Evolutionary conservation across 2,888 invertebrate species (phyloP), one percentile per base, ranked within the genome.

Genomic region (Calameuta pallipes): DNA sequence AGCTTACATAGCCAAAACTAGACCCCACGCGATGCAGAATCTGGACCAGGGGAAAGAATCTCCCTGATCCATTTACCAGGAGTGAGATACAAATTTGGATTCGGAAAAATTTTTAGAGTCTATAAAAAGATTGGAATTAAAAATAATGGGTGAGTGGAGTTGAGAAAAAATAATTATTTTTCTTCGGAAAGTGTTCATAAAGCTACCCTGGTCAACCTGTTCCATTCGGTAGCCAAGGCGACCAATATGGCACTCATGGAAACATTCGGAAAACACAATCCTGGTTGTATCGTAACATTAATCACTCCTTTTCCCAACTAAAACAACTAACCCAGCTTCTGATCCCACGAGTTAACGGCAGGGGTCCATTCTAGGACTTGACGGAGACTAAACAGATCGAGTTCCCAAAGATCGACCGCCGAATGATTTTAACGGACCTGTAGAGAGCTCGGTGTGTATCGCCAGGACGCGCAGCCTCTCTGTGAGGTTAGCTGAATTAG

Each of bases 381-480:
- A 77, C 83, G 82, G 82, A 88, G 88, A 88, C 87, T 86, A 89
- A 90, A 89, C 88, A 88, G 86, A 90, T 90, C 89, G 84, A 84
- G 84, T 90, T 87, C 90, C 82, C 78, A 86, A 88, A 88, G 89
- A 84, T 86, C 83, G 81, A 70, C 86, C 88, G 88, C 81, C 84
- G 80, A 86, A 85, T 84, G 84, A 87, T 88, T 87, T 87, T 84
- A 85, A 87, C 85, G 86, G 83, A 79, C 80, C 82, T 80, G 84
- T 80, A 82, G 86, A 86, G 87, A 84, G 85, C 85, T 84, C 77
- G 71, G 35, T 69, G 35, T 41, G 56, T 76, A 76, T 36, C 78
- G 23, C 31, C 77, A 30, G 56, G 74, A 12, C 31, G 71, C 73
- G 41, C 71, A 41, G 68, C 75, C 73, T 69, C 74, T 23, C 35